phyloP scores from a whole-genome alignment of 1,140 invertebrate genomes.

The Cyclina sinensis region DNA sequence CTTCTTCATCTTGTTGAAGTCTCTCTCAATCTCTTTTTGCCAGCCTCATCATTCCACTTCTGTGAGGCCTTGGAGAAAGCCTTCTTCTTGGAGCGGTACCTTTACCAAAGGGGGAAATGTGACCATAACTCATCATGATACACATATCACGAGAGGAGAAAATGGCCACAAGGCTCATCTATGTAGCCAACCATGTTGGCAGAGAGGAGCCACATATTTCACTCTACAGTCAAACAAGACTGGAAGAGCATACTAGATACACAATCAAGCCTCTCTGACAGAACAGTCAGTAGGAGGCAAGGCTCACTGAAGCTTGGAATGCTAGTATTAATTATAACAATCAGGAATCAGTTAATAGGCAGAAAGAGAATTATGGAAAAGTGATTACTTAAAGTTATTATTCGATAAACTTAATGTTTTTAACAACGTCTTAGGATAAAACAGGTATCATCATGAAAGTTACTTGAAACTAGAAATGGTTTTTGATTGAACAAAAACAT shows the following conservation, averaged over 20 bases:
- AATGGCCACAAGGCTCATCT: constrained; percentile 74
- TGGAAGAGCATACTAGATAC: constrained; percentile 45
- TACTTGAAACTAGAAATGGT: no score
- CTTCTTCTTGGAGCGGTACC: constrained; percentile 99
- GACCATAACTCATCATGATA: constrained; percentile 78
- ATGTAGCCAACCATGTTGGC: constrained; percentile 4
- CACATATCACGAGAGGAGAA: constrained; percentile 78
- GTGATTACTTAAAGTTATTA: no score
- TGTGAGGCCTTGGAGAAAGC: constrained; percentile 99
- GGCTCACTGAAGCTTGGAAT: constrained; percentile 28
- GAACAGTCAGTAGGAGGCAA: constrained; percentile 37
- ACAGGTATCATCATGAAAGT: no score
- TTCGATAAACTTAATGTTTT: no score
- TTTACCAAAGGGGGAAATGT: constrained; percentile 85
- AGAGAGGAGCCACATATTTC: constrained; percentile 63
- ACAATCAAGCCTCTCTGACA: constrained; percentile 48
- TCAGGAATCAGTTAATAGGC: no score
- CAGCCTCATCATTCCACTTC: constrained; percentile 99
- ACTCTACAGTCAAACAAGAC: constrained; percentile 45
- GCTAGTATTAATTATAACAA: not conserved
- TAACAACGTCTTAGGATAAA: no score
- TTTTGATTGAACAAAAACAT: no score
- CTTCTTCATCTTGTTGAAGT: constrained; percentile 98
- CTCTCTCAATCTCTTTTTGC: constrained; percentile 98
- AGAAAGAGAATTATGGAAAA: no score